Evolutionary conservation across 2,797 vertebrate genomes (phyloP).

Genomic region (Apogon hyalosoma): DNA sequence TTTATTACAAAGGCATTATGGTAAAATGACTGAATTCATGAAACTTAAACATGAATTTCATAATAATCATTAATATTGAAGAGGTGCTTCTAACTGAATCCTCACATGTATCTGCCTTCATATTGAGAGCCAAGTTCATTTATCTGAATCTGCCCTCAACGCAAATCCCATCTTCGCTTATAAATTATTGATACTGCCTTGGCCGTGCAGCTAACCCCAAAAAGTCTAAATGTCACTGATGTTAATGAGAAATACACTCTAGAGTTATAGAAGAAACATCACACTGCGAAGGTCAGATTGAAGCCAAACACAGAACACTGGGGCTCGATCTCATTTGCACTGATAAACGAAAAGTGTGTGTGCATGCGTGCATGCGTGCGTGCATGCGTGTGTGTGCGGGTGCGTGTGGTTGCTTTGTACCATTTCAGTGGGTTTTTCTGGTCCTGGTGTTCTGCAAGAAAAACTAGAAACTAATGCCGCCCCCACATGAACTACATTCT

Average conservation of each 20-base stretch:
- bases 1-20: too few species aligned
- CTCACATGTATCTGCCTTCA: not conserved
- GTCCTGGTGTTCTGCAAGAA: not conserved
- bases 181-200: constrained; percentile 35
- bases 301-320: constrained; percentile 5
- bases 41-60: not conserved
- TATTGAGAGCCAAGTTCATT: constrained; percentile 11
- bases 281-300: constrained; percentile 17
- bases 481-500: not conserved
- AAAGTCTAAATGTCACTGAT: constrained; percentile 43
- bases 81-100: not conserved
- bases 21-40: not conserved
- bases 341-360: not conserved
- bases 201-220: constrained; percentile 13
- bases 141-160: constrained; percentile 8
- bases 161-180: constrained; percentile 24
- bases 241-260: constrained; percentile 54
- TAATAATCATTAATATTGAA: not conserved
- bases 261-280: constrained; percentile 47
- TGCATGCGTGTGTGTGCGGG: too few species aligned
- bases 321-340: constrained; percentile 28
- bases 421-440: not conserved
- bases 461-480: not conserved
- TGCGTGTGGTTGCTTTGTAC: too few species aligned
- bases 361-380: too few species aligned